These are phyloP conservation scores for Drosophila percnosoma DNA, from an alignment of 2,888 invertebrate genomes.

Conservation along the genomic window DNA sequence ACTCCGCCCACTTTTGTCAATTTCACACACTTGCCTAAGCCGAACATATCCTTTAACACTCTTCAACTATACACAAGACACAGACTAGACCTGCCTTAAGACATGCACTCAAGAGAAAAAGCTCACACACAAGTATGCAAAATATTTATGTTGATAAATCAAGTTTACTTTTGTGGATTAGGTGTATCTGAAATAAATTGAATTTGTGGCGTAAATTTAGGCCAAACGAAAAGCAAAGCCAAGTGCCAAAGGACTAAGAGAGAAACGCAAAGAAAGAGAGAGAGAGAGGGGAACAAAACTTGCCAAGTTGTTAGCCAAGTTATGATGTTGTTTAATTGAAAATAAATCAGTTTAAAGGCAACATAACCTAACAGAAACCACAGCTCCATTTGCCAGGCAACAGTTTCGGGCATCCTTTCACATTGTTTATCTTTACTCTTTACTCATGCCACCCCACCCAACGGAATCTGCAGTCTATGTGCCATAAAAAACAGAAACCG, in stretches of 20 bases:
- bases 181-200: constrained; percentile 80
- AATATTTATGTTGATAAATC: constrained; percentile 80
- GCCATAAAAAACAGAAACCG: constrained; percentile 60
- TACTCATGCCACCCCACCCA: background rate
- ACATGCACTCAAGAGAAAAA: constrained; percentile 27
- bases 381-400: constrained; percentile 25
- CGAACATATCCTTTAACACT: constrained; percentile 45
- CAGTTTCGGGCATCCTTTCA: background rate
- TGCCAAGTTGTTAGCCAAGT: constrained; percentile 67
- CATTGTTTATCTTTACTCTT: constrained; percentile 41
- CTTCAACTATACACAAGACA: constrained; percentile 9
- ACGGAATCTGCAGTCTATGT: constrained; percentile 2
- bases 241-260: background rate
- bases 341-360: constrained; percentile 78
- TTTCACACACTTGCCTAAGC: constrained; percentile 32
- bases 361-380: constrained; percentile 14
- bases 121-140: constrained; percentile 47
- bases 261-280: constrained; percentile 8
- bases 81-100: constrained; percentile 34
- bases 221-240: constrained; percentile 52
- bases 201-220: constrained; percentile 74
- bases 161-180: constrained; percentile 79
- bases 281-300: constrained; percentile 8
- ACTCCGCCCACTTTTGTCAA: constrained; percentile 18
- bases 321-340: constrained; percentile 79